Evolutionary conservation across 2,888 invertebrate genomes (phyloP).

Genomic region (Gnatocerus cornutus): DNA sequence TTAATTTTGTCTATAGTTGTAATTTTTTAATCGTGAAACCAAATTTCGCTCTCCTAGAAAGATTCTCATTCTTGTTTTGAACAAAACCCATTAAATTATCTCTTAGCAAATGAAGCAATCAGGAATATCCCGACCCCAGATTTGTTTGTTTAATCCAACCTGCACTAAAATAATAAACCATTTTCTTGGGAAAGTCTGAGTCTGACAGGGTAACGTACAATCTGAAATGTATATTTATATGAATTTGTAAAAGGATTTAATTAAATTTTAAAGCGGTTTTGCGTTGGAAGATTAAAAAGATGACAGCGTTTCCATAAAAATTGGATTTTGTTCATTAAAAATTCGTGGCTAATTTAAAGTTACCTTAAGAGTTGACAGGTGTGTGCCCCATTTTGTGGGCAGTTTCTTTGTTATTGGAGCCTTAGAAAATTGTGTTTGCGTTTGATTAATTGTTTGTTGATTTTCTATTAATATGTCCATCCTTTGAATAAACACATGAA

Average conservation of each 20-base stretch:
- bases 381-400: background rate
- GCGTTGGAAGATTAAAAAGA: slow-evolving; percentile 11
- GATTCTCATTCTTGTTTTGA: too few species aligned
- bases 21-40: too few species aligned
- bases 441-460: slow-evolving; percentile 47
- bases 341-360: slow-evolving; percentile 8
- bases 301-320: slow-evolving; percentile 14
- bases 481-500: slow-evolving; percentile 46
- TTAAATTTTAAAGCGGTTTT: slow-evolving; percentile 17
- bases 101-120: background rate
- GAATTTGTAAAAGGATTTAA: slow-evolving; percentile 17
- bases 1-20: too few species aligned
- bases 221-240: slow-evolving; percentile 20
- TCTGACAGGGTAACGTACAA: slow-evolving; percentile 1
- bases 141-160: background rate
- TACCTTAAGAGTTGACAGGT: background rate
- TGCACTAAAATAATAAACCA: background rate
- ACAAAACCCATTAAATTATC: background rate
- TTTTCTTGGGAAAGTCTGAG: slow-evolving; percentile 6
- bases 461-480: slow-evolving; percentile 44
- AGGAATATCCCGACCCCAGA: background rate
- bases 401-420: background rate
- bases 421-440: slow-evolving; percentile 26
- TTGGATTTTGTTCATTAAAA: slow-evolving; percentile 22
- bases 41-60: too few species aligned